Percentiles rank a stretch among this genome's conserved stretches.
Conservation (phyloP, 92 coral and sea anemone genomes). For the Blastomussa wellsi region DNA sequence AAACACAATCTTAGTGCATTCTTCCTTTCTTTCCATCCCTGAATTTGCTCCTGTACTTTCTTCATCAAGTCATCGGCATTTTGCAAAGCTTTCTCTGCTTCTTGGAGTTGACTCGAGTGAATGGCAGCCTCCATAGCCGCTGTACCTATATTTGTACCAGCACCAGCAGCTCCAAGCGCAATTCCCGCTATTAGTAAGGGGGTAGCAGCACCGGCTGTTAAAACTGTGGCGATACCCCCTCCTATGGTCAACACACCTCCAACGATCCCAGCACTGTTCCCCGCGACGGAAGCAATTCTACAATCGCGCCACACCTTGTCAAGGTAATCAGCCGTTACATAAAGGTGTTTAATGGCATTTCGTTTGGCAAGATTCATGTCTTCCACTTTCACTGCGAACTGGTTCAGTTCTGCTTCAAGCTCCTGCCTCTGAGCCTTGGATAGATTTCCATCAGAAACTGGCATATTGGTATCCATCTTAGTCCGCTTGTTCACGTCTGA, state of each 20-base stretch:
- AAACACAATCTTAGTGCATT: not conserved
- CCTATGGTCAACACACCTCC: conserved; percentile 16
- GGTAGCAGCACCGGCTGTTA: not conserved
- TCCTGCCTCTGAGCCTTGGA: not conserved
- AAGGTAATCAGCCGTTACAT: not conserved
- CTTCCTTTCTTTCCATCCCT: not conserved
- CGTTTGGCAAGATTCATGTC: not conserved
- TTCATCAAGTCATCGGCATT: not conserved
- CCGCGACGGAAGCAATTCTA: not conserved
- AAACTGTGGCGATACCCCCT: conserved; percentile 4
- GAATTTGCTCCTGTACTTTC: conserved; percentile 2
- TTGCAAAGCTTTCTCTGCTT: conserved; percentile 8
- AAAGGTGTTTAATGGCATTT: not conserved
- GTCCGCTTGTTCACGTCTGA: not conserved
- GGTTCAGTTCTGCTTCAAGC: not conserved
- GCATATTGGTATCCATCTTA: not conserved
- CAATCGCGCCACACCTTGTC: conserved; percentile 8
- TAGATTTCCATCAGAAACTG: not conserved
- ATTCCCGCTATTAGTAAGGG: not conserved
- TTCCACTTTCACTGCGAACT: not conserved
- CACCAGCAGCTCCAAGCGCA: conserved; percentile 13
- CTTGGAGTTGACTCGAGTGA: not conserved
- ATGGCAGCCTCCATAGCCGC: conserved; percentile 3
- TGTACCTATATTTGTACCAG: not conserved
- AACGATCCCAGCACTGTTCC: not conserved